Conservation (phyloP, 2,113 vertebrate species). For the Poeciliopsis prolifica region DNA sequence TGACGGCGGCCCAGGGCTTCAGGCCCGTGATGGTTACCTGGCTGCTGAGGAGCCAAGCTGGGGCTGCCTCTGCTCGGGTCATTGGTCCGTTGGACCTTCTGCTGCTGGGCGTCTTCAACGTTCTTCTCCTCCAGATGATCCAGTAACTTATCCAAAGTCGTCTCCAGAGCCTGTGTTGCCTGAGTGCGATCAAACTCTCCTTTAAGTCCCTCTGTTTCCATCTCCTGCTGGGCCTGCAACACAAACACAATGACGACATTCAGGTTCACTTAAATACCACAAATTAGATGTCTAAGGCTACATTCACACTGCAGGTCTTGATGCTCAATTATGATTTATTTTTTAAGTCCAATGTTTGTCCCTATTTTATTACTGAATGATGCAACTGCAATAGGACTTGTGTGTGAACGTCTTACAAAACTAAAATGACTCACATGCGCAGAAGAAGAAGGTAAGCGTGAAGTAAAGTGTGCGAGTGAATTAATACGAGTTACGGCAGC, state of each 20-base stretch:
- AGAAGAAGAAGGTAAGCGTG: too few relatives aligned
- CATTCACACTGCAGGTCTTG: too few relatives aligned
- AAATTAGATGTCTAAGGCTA: background rate
- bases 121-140: conserved; percentile 86
- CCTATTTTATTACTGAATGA: too few relatives aligned
- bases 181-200: conserved; percentile 90
- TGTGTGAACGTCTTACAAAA: too few relatives aligned
- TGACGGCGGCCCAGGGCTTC: background rate
- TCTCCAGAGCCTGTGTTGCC: conserved; percentile 88
- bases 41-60: conserved; percentile 68
- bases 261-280: background rate
- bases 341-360: too few relatives aligned
- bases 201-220: conserved; percentile 89
- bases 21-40: conserved; percentile 70
- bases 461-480: too few relatives aligned
- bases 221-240: conserved; percentile 84
- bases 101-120: conserved; percentile 59
- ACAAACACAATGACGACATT: background rate
- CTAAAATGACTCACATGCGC: too few relatives aligned
- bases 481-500: too few relatives aligned
- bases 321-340: too few relatives aligned
- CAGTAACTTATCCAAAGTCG: conserved; percentile 89
- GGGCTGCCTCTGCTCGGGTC: conserved; percentile 64
- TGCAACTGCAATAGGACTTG: too few relatives aligned
- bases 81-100: conserved; percentile 48